phyloP scores from a whole-genome alignment of 2,888 invertebrate species.

The Lepetodrilus schrolli region DNA sequence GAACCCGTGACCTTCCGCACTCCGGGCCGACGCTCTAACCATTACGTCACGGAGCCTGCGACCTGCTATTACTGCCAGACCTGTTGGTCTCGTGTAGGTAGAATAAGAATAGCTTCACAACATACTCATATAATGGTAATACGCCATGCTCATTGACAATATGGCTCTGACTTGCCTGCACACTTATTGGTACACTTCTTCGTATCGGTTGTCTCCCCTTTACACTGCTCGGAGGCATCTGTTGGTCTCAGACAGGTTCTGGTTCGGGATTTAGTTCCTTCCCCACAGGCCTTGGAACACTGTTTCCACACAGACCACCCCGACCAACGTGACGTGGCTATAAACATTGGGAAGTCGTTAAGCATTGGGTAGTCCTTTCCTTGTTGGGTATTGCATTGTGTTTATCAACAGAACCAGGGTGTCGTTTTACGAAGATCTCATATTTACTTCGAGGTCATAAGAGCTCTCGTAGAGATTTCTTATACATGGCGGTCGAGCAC shows the following conservation, averaged over 20 bases:
- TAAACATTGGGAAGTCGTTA: no score
- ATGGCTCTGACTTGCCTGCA: no score
- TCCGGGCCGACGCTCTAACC: neutral
- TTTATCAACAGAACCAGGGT: no score
- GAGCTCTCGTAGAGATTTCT: no score
- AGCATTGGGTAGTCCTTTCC: no score
- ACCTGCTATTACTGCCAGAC: neutral
- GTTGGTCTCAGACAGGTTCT: slow-evolving; percentile 1
- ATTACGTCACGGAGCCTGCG: neutral
- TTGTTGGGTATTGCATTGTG: no score
- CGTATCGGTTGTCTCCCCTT: neutral
- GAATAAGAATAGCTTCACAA: neutral
- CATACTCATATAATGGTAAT: no score
- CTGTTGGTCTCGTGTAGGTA: neutral
- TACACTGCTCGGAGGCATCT: neutral
- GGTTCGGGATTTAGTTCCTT: neutral
- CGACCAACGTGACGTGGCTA: slow-evolving; percentile 7
- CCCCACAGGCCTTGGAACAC: slow-evolving; percentile 13
- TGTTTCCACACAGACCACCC: slow-evolving; percentile 15
- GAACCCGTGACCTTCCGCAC: neutral
- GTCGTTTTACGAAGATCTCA: no score
- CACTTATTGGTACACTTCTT: neutral
- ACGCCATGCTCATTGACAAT: no score
- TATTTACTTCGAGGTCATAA: no score
- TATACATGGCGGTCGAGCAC: no score